Evolutionary conservation across 2,888 invertebrate species (phyloP).

Genomic region (Drosophila paracracens): DNA sequence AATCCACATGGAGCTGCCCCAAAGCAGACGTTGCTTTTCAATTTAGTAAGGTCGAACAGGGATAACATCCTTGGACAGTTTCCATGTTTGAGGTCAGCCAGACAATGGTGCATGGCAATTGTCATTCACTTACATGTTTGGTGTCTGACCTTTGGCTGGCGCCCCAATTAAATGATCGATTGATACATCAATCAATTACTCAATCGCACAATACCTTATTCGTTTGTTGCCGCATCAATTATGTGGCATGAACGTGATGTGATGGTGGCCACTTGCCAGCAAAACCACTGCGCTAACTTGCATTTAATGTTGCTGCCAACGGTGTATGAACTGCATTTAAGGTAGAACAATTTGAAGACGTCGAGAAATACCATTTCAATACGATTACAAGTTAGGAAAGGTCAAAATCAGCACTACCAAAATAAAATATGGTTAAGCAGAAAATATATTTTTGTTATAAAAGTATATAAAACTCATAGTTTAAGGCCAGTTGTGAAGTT

Average conservation of each 20-base stretch:
- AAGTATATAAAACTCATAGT: neutral
- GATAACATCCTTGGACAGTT: slow-evolving; percentile 14
- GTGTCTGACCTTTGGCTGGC: slow-evolving; percentile 34
- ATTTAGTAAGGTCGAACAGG: slow-evolving; percentile 17
- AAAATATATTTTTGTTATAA: neutral
- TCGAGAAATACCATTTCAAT: neutral
- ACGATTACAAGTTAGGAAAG: no score
- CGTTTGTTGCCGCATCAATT: slow-evolving; percentile 48
- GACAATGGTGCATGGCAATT: slow-evolving; percentile 42
- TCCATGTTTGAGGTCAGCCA: slow-evolving; percentile 10
- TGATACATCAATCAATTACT: slow-evolving; percentile 36
- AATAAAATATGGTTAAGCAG: neutral
- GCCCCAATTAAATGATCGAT: slow-evolving; percentile 55
- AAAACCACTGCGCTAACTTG: slow-evolving; percentile 54
- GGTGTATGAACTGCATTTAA: neutral
- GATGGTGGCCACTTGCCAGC: slow-evolving; percentile 24
- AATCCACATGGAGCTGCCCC: neutral
- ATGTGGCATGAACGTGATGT: slow-evolving; percentile 31
- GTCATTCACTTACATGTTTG: slow-evolving; percentile 31
- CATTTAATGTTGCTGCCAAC: neutral
- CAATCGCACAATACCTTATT: slow-evolving; percentile 27
- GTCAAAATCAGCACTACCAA: no score
- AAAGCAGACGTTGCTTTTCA: slow-evolving; percentile 4
- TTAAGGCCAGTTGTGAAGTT: neutral
- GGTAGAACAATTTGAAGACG: neutral